Base-by-base conservation (phyloP, 2,113 vertebrate species). In the Bettongia penicillata region DNA sequence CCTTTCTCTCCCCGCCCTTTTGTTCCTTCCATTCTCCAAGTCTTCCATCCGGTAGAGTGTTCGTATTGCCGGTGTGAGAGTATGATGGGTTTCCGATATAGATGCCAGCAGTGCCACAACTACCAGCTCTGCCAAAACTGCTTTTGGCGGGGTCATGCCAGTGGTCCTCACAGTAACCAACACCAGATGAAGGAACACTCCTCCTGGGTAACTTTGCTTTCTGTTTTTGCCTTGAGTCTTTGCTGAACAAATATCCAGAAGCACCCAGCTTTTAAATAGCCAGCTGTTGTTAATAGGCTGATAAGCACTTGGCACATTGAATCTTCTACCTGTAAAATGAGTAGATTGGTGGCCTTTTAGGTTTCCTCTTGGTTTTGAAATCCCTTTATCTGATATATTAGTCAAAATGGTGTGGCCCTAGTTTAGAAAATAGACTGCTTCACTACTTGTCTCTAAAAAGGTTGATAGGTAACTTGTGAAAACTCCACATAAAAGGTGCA, bases 121-220 rank as follows among this genome's bases (percentile, higher is more conserved):
- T 99, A 99, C 98, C 99, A 99, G 98, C 99, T 99, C 96, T 99
- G 99, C 97, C 99, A 99, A 95, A 99, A 98, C 98, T 99, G 99
- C 98, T 99, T 99, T 97, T 99, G 99, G 99, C 98, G 99, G 0
- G 99, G 99, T 96, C 99, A 99, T 84, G 99, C 99, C 91, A 99
- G 98, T 12, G 99, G 99, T 94, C 98, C 99, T 91, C 99, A 99
- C 97, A 99, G 99, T 99, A 99, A 99, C 99, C 99, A 99, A 97
- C 99, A 99, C 98, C 99, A 99, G 99, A 99, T 99, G 99, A 99
- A 99, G 99, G 99, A 99, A 98, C 99, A 99, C 94, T 99, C 99
- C 1, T 99, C 99, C 0, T 99, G 99, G 99, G 99, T 99, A 99
- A 98, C 91, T 49, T 77, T 3, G 91, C 31, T 95, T 91, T 95